A percentile compares a stretch with the other conserved stretches of the same genome.
phyloP scores from a whole-genome alignment of 2,888 invertebrate genomes.

The Drosophila gaucha region DNA sequence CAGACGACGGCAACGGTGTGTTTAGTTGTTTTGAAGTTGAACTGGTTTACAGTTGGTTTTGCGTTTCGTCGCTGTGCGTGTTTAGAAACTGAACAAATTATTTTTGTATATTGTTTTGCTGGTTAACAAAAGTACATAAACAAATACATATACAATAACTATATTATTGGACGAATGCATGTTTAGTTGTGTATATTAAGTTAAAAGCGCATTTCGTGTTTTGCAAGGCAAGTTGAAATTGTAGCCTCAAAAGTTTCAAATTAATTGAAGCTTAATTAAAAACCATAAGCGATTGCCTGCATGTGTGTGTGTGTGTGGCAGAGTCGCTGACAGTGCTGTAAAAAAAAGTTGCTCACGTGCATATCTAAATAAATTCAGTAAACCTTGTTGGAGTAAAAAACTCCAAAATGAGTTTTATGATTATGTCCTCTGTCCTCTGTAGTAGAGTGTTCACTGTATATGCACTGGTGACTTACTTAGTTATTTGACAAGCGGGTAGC shows the following conservation, averaged over 20 bases:
- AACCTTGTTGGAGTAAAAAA: too few species aligned
- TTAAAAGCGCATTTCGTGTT: constrained; percentile 43
- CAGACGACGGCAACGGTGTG: constrained; percentile 39
- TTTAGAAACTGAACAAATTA: constrained; percentile 42
- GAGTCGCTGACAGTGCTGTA: constrained; percentile 16
- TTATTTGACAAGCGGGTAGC: neutral
- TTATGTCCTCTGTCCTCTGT: too few species aligned
- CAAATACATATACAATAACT: constrained; percentile 1
- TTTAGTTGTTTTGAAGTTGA: constrained; percentile 80
- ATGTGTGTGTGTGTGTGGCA: constrained; percentile 13
- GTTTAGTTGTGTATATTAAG: constrained; percentile 7
- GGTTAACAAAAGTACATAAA: constrained; percentile 16
- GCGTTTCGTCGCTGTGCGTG: constrained; percentile 55
- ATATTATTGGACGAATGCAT: constrained; percentile 15
- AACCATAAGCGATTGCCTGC: constrained; percentile 22
- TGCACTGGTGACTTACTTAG: too few species aligned
- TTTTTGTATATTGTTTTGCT: constrained; percentile 30
- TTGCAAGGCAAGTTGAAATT: constrained; percentile 37
- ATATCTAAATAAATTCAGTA: neutral
- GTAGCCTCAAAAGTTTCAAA: constrained; percentile 21
- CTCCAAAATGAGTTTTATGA: too few species aligned
- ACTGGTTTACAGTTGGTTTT: constrained; percentile 79
- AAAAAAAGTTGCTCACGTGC: neutral
- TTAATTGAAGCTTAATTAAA: constrained; percentile 58
- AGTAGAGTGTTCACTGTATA: too few species aligned